A percentile compares a stretch with the other conserved stretches of the same genome.
These are phyloP conservation scores for Philonicus albiceps DNA, from an alignment of 2,888 invertebrate species.

Conservation along the genomic window DNA sequence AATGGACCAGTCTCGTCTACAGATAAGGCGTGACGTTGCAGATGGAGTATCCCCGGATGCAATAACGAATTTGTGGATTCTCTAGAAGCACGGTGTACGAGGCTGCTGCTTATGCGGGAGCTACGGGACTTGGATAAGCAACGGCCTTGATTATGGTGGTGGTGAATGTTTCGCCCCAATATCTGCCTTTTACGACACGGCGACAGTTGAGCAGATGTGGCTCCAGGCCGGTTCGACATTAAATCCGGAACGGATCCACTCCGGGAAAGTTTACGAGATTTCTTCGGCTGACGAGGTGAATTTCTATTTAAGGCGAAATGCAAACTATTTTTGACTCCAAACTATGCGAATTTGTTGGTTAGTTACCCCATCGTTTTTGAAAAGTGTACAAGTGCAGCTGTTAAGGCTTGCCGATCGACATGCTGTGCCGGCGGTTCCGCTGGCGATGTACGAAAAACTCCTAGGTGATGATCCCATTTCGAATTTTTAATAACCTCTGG, in stretches of 20 bases:
- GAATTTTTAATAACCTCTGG: constrained; percentile 54
- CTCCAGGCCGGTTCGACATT: constrained; percentile 45
- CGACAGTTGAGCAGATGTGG: constrained; percentile 52
- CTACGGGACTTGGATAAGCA: constrained; percentile 54
- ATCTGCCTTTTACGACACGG: constrained; percentile 56
- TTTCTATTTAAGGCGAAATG: constrained; percentile 52
- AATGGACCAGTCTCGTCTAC: constrained; percentile 76
- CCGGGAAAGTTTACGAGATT: constrained; percentile 61
- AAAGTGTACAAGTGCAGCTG: constrained; percentile 65
- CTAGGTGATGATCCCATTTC: constrained; percentile 72
- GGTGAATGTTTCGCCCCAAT: constrained; percentile 62
- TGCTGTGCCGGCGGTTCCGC: constrained; percentile 59
- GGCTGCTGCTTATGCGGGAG: constrained; percentile 58
- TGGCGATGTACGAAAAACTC: constrained; percentile 72
- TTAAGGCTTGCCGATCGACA: constrained; percentile 64
- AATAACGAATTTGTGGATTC: constrained; percentile 64
- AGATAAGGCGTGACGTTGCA: constrained; percentile 77
- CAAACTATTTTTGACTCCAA: not conserved
- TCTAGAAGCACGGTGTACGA: constrained; percentile 58
- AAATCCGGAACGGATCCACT: constrained; percentile 72
- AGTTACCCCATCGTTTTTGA: constrained; percentile 58
- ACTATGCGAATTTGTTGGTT: constrained; percentile 37
- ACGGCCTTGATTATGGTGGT: constrained; percentile 52
- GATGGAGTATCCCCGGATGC: constrained; percentile 71
- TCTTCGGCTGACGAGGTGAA: constrained; percentile 59